Evolutionary conservation across 2,113 vertebrate genomes (phyloP).

Genomic region (Vidua macroura): DNA sequence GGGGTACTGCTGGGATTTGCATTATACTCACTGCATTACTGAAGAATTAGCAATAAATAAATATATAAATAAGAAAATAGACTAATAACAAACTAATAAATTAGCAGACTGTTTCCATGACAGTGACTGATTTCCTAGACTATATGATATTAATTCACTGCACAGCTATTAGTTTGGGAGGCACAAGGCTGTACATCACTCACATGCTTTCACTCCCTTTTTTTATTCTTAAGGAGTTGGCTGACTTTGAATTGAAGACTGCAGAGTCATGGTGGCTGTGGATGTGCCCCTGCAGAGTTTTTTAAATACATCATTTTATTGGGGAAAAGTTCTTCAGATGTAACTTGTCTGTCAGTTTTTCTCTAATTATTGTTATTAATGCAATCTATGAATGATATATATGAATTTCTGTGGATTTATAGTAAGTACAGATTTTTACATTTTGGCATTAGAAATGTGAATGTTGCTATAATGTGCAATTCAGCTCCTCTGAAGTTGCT

Average conservation of each 20-base stretch:
- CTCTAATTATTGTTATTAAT: conserved; percentile 56
- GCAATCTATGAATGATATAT: conserved; percentile 14
- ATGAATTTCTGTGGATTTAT: conserved; percentile 24
- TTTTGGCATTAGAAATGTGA: neutral
- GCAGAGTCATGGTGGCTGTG: conserved; percentile 1
- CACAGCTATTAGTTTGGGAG: neutral
- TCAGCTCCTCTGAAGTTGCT: conserved; percentile 6
- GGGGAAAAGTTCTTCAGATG: conserved; percentile 3
- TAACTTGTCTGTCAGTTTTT: conserved; percentile 5
- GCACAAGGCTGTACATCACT: neutral
- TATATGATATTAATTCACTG: neutral
- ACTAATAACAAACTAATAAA: neutral
- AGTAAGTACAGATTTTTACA: conserved; percentile 20
- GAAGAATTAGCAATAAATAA: neutral
- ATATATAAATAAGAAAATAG: neutral
- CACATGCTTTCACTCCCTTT: neutral
- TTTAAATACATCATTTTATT: neutral
- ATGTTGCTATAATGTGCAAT: neutral
- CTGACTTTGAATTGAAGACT: conserved; percentile 31
- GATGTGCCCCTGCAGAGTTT: conserved; percentile 2
- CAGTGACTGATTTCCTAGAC: conserved; percentile 1
- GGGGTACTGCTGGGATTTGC: neutral
- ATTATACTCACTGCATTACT: neutral
- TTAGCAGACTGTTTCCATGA: neutral
- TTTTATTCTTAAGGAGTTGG: conserved; percentile 12